Evolutionary conservation across 2,113 vertebrate genomes (phyloP).

Genomic region (Gymnocephalus cernua): DNA sequence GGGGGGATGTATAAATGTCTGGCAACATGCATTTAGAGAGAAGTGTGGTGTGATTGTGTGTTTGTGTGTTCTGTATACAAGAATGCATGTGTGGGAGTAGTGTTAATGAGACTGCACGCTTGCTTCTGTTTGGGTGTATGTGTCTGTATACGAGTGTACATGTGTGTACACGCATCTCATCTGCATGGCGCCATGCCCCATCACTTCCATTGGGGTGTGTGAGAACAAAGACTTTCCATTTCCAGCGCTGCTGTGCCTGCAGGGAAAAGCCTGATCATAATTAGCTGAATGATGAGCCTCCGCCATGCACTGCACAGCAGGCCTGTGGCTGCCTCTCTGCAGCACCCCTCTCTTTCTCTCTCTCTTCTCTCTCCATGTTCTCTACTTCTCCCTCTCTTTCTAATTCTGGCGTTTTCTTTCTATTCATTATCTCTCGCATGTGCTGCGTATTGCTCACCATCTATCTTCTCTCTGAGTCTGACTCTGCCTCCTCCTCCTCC

Average conservation of each 20-base stretch:
- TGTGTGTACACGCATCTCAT: constrained; percentile 75
- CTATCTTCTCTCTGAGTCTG: constrained; percentile 41
- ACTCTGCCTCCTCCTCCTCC: neutral
- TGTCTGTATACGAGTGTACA: constrained; percentile 52
- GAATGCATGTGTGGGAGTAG: constrained; percentile 25
- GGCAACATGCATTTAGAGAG: constrained; percentile 55
- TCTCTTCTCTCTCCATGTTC: constrained; percentile 59
- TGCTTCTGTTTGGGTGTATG: constrained; percentile 53
- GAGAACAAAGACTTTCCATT: constrained; percentile 88
- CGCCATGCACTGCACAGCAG: constrained; percentile 82
- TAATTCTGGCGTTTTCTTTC: constrained; percentile 69
- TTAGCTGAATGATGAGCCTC: constrained; percentile 88
- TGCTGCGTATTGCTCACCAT: constrained; percentile 51
- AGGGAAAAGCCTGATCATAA: constrained; percentile 87
- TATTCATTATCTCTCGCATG: constrained; percentile 64
- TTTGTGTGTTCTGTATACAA: constrained; percentile 24
- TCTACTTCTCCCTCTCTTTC: constrained; percentile 55
- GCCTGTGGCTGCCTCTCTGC: constrained; percentile 75
- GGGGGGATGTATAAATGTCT: constrained; percentile 31
- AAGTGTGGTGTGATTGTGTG: constrained; percentile 37
- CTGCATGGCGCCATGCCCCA: constrained; percentile 84
- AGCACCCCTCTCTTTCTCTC: constrained; percentile 49
- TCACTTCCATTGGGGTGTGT: constrained; percentile 83
- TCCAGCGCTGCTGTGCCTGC: constrained; percentile 83
- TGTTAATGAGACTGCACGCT: constrained; percentile 46